These are phyloP conservation scores for Simalia tracyae DNA, from an alignment of 2,797 vertebrate species.

Conservation along the genomic window DNA sequence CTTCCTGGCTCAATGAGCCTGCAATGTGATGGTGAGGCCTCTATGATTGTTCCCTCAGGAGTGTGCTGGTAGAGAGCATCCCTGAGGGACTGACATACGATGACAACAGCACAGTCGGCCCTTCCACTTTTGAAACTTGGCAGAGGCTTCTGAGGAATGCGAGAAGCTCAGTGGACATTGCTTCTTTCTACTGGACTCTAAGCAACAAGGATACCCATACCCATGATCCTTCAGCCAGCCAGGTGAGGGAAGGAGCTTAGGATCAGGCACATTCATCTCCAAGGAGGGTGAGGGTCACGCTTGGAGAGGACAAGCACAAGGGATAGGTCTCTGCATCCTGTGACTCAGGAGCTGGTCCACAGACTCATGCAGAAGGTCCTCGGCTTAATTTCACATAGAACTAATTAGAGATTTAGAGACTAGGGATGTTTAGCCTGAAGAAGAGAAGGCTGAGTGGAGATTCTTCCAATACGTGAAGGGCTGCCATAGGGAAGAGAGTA, in stretches of 20 bases:
- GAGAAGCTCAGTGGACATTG: slow-evolving; percentile 83
- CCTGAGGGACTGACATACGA: slow-evolving; percentile 83
- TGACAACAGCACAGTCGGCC: slow-evolving; percentile 70
- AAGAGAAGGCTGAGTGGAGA: no score
- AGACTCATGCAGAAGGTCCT: not conserved
- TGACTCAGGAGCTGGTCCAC: no score
- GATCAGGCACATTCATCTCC: not conserved
- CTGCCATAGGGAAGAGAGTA: no score
- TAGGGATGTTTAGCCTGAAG: no score
- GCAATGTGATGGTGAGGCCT: no score
- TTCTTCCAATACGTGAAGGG: no score
- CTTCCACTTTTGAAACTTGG: slow-evolving; percentile 84
- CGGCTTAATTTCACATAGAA: not conserved
- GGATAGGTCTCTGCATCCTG: not conserved
- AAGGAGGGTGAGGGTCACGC: not conserved
- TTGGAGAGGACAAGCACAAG: not conserved
- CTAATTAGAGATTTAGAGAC: no score
- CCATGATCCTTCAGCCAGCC: slow-evolving; percentile 78
- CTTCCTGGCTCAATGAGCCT: not conserved
- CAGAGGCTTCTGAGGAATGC: slow-evolving; percentile 74
- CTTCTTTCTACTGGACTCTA: slow-evolving; percentile 95
- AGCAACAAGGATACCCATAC: slow-evolving; percentile 85
- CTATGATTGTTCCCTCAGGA: slow-evolving; percentile 61
- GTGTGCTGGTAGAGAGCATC: slow-evolving; percentile 88
- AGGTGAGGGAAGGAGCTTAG: slow-evolving; percentile 69